Percentiles rank a stretch among this genome's conserved stretches.
These are phyloP conservation scores for Mythimna loreyi DNA, from an alignment of 2,888 invertebrate species.

Conservation along the genomic window DNA sequence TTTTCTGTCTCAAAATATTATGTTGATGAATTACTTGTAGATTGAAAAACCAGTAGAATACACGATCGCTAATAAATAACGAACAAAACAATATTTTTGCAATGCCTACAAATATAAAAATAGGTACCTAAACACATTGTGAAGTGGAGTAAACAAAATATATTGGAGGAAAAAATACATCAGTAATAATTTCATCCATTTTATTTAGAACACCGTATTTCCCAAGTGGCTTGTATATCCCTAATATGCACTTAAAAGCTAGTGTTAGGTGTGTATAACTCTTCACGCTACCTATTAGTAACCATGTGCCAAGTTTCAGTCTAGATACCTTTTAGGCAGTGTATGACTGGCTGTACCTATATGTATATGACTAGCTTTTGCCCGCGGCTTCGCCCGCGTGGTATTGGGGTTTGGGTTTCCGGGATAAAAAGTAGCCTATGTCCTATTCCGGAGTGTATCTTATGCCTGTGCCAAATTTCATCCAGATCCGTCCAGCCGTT, in stretches of 20 bases:
- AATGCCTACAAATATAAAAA: constrained; percentile 2
- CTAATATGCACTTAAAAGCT: constrained; percentile 21
- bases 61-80: too few species aligned
- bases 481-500: too few species aligned
- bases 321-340: not conserved
- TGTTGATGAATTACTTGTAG: not conserved
- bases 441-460: too few species aligned
- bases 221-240: constrained; percentile 27
- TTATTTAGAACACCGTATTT: constrained; percentile 32
- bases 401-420: too few species aligned
- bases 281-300: constrained; percentile 25
- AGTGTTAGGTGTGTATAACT: constrained; percentile 1
- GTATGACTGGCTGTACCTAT: not conserved
- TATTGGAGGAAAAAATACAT: constrained; percentile 30
- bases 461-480: too few species aligned
- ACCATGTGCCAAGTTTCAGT: not conserved
- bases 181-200: constrained; percentile 14
- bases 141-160: constrained; percentile 17
- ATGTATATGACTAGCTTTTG: too few species aligned
- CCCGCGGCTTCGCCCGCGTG: too few species aligned
- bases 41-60: not conserved
- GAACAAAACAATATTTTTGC: not conserved
- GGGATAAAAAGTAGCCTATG: too few species aligned
- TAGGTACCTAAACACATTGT: not conserved
- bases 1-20: not conserved